These are phyloP conservation scores for Leucoma salicis DNA, from an alignment of 2,888 invertebrate species.

Conservation along the genomic window DNA sequence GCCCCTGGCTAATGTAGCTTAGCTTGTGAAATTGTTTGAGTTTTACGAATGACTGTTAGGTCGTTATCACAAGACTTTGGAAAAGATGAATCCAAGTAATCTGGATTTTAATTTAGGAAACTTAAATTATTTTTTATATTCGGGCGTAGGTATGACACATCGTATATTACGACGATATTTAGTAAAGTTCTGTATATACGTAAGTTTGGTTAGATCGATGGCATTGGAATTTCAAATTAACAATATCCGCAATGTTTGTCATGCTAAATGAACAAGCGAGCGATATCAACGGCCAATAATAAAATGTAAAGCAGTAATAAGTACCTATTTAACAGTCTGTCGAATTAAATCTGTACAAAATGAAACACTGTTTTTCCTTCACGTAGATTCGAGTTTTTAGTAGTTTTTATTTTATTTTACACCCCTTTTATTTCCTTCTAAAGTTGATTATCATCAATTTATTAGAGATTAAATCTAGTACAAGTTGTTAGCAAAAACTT, in stretches of 20 bases:
- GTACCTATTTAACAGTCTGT: slow-evolving; percentile 74
- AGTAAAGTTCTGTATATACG: slow-evolving; percentile 71
- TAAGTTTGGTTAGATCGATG: slow-evolving; percentile 51
- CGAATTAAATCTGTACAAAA: slow-evolving; percentile 82
- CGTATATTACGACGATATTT: slow-evolving; percentile 51
- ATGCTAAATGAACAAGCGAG: slow-evolving; percentile 59
- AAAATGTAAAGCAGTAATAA: slow-evolving; percentile 77
- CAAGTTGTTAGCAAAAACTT: too few species aligned
- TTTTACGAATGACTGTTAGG: slow-evolving; percentile 31
- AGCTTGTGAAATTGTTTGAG: slow-evolving; percentile 28
- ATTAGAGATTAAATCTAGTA: too few species aligned
- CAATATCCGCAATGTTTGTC: slow-evolving; percentile 45
- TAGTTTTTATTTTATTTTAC: slow-evolving; percentile 25
- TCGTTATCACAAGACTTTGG: slow-evolving; percentile 43
- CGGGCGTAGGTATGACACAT: slow-evolving; percentile 57
- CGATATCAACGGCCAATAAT: slow-evolving; percentile 70
- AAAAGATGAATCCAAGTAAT: slow-evolving; percentile 50
- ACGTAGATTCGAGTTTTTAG: slow-evolving; percentile 23
- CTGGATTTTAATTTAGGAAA: slow-evolving; percentile 62
- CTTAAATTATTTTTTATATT: slow-evolving; percentile 65
- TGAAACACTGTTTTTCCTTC: slow-evolving; percentile 50
- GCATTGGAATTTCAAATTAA: slow-evolving; percentile 36
- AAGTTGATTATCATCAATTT: too few species aligned
- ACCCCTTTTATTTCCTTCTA: slow-evolving; percentile 7
- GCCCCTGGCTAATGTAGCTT: too few species aligned